Evolutionary conservation across 1,140 invertebrate species (phyloP), one percentile per base, ranked within the genome.

Genomic region (Leguminivora glycinivorella): DNA sequence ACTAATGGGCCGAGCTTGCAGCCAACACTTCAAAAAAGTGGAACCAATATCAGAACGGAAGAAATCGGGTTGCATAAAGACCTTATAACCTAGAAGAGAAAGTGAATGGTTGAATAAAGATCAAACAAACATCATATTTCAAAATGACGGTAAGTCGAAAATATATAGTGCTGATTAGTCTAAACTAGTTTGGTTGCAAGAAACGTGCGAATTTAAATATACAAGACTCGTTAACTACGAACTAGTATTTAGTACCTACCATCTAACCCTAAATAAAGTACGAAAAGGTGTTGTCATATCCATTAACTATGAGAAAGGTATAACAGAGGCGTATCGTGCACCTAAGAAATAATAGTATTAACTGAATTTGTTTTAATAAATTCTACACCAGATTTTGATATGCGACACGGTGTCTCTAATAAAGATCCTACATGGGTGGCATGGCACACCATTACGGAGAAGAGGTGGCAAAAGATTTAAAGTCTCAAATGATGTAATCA

Each of bases 1-100:
- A 63, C 4, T 26, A 63, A 34, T 60, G 26, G 47, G 7, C n/a
- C 4, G 17, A 19, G 6, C 19, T 52, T 22, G 2, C 19, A 52
- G 19, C 47, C 19, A 9, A 22, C 10, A 38, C 47, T 22, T 22
- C 17, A 22, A 52, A 19, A 4, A 52, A 17, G 1, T 22, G n/a
- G 40, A 17, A 17, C 40, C n/a, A 43, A 17, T 52, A 52, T 22
- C 47, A 52, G 47, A 19, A 1, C 47, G 9, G 19, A 52, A 52
- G 47, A 10, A 52, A 52, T 63, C 12, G 6, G 26, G 58, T 38
- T 38, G 31, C 34, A 38, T 2, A 29, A 60, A 60, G 56, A 26
- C 56, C 56, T 26, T 26, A n/a, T 25, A 60, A 60, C 56, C 25
- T 60, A 26, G 24, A 60, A 60, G 56, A 60, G 24, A 56, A 31